These are phyloP conservation scores for Peromyscus aztecus DNA, from an alignment of 2,797 vertebrate species.

Conservation along the genomic window DNA sequence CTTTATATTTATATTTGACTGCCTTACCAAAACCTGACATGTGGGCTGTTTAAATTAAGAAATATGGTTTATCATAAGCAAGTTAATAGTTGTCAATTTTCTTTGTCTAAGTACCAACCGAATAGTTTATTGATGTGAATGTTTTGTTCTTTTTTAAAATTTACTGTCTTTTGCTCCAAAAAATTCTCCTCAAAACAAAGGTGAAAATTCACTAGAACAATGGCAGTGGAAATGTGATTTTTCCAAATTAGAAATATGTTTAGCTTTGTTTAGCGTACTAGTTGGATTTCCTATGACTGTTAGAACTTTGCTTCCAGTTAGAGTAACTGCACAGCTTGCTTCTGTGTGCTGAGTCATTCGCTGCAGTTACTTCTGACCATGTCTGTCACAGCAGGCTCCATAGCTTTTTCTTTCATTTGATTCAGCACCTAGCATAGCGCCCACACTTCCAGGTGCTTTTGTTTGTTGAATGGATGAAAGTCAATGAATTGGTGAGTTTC, in stretches of 20 bases:
- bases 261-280: slow-evolving; percentile 18
- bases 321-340: slow-evolving; percentile 45
- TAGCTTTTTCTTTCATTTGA: slow-evolving; percentile 13
- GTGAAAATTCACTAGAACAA: neutral
- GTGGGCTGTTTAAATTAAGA: slow-evolving; percentile 56
- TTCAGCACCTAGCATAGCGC: slow-evolving; percentile 67
- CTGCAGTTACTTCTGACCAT: slow-evolving; percentile 23
- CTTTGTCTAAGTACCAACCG: neutral
- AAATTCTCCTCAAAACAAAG: slow-evolving; percentile 34
- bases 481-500: slow-evolving; percentile 70
- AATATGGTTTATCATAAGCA: slow-evolving; percentile 6
- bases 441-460: slow-evolving; percentile 68
- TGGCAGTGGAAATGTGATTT: neutral
- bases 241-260: slow-evolving; percentile 56
- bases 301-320: slow-evolving; percentile 6
- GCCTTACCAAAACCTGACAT: neutral
- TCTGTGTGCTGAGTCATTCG: neutral
- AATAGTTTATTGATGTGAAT: neutral
- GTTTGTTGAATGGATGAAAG: slow-evolving; percentile 74
- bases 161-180: slow-evolving; percentile 38
- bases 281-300: neutral
- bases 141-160: slow-evolving; percentile 15
- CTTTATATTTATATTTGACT: neutral
- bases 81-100: slow-evolving; percentile 36
- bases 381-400: neutral